These are phyloP conservation scores for Stichodactyla mertensii DNA, from an alignment of 64 coral and sea anemone species.

Conservation along the genomic window DNA sequence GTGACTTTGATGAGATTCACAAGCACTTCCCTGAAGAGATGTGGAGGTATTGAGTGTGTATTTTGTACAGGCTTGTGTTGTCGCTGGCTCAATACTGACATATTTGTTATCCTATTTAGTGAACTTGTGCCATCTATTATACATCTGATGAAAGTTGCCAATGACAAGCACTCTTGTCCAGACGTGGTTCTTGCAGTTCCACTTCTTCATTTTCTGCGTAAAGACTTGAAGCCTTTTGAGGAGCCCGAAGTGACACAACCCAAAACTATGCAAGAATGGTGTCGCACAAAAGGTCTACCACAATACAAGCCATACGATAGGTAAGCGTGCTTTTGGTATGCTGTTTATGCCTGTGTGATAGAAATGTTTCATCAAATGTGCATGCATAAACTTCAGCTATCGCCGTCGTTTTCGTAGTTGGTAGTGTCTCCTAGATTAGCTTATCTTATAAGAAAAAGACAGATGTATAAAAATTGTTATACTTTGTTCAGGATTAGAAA, in stretches of 20 bases:
- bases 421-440: no score
- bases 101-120: background rate
- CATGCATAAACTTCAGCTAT: no score
- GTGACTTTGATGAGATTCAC: constrained; percentile 23
- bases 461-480: no score
- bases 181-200: constrained; percentile 39
- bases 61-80: background rate
- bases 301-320: background rate
- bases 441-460: no score
- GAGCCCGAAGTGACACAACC: constrained; percentile 9
- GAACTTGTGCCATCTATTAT: background rate
- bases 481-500: no score
- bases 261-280: constrained; percentile 4
- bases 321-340: background rate
- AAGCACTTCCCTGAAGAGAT: constrained; percentile 22
- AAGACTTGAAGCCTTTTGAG: constrained; percentile 38
- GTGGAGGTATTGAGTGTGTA: constrained; percentile 14
- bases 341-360: background rate
- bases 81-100: background rate
- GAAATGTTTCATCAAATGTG: no score
- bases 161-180: background rate
- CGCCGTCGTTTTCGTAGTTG: no score
- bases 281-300: background rate
- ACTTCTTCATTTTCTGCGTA: constrained; percentile 46
- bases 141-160: background rate